phyloP scores from a whole-genome alignment of 2,797 vertebrate species.

The Poeciliopsis paucimaculata region DNA sequence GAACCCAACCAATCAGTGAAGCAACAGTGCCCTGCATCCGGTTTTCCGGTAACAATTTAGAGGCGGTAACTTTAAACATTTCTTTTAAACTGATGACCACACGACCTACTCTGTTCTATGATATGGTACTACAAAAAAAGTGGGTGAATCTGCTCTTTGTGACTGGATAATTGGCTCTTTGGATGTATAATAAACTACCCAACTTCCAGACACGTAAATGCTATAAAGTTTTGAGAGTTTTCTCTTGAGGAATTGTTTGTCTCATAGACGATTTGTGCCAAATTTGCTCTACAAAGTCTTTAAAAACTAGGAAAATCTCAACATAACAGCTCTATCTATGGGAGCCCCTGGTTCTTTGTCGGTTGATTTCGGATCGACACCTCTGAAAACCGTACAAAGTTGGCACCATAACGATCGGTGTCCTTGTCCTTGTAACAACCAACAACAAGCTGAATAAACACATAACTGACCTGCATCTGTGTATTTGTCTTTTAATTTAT shows the following conservation, averaged over 20 bases:
- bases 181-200: conserved; percentile 11
- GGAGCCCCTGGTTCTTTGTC: conserved; percentile 63
- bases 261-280: conserved; percentile 50
- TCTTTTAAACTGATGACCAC: conserved; percentile 27
- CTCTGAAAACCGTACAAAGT: conserved; percentile 62
- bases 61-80: conserved; percentile 66
- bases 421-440: conserved; percentile 73
- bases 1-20: conserved; percentile 67
- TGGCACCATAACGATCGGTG: conserved; percentile 57
- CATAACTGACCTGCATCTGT: conserved; percentile 67
- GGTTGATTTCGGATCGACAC: conserved; percentile 59
- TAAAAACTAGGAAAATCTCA: conserved; percentile 51
- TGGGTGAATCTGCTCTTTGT: conserved; percentile 26
- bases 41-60: conserved; percentile 56
- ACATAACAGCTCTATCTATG: conserved; percentile 48
- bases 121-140: conserved; percentile 15
- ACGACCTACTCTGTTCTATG: neutral
- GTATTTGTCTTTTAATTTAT: conserved; percentile 34
- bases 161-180: conserved; percentile 15
- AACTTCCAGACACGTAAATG: conserved; percentile 52
- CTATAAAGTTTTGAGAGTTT: conserved; percentile 59
- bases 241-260: conserved; percentile 43
- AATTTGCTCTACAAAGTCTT: conserved; percentile 60
- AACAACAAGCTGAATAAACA: conserved; percentile 80
- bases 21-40: conserved; percentile 56